A percentile compares a stretch with the other conserved stretches of the same genome.
Conservation (phyloP, 2,888 invertebrate genomes). For the Drosophila affinis region DNA sequence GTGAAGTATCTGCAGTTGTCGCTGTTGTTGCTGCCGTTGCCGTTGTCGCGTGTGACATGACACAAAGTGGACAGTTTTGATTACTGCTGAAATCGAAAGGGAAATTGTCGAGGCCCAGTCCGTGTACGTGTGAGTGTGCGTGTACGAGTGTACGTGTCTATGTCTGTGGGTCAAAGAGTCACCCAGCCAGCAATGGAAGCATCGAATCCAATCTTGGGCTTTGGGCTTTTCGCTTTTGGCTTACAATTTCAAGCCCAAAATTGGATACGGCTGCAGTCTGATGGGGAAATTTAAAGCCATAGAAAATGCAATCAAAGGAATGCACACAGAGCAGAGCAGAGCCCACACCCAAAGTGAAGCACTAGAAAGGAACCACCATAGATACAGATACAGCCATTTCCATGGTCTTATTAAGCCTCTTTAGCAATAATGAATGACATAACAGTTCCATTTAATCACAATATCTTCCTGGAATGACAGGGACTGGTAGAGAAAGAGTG, state of each 20-base stretch:
- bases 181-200: conserved; percentile 13
- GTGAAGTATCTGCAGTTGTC: conserved; percentile 52
- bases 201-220: no score
- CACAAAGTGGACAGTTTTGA: conserved; percentile 77
- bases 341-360: background rate
- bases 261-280: conserved; percentile 47
- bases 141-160: conserved; percentile 19
- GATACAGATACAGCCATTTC: conserved; percentile 9
- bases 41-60: conserved; percentile 76
- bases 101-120: conserved; percentile 67
- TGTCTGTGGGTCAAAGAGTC: conserved; percentile 63
- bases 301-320: conserved; percentile 9
- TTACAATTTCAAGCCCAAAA: conserved; percentile 57
- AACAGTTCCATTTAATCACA: conserved; percentile 42
- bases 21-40: conserved; percentile 40
- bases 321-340: background rate
- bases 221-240: background rate
- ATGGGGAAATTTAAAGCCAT: conserved; percentile 1
- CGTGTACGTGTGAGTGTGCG: background rate
- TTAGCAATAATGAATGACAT: conserved; percentile 37
- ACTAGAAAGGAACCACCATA: conserved; percentile 1
- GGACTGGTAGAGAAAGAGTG: background rate
- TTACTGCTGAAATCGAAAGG: conserved; percentile 77
- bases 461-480: conserved; percentile 29
- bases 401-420: conserved; percentile 31